Conservation (phyloP, 2,797 vertebrate genomes). For the Sardinella longiceps region DNA sequence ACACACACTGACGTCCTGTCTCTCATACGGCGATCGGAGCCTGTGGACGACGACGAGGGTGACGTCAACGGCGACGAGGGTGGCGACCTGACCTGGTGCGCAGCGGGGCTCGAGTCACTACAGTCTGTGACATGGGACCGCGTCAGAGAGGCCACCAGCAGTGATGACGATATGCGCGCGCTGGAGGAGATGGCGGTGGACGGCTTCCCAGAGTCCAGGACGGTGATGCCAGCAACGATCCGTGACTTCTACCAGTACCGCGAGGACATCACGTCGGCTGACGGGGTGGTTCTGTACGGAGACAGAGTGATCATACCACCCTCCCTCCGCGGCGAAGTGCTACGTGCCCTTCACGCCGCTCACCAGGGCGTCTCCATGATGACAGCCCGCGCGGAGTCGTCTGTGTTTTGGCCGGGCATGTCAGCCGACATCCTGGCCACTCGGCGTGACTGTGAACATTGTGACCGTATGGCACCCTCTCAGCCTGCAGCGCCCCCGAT, state of each 20-base stretch:
- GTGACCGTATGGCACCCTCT: no score
- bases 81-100: background rate
- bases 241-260: slow-evolving; percentile 1
- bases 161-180: background rate
- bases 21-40: background rate
- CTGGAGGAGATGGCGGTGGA: background rate
- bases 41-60: background rate
- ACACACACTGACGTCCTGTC: background rate
- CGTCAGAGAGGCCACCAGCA: slow-evolving; percentile 1
- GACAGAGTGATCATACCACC: slow-evolving; percentile 4
- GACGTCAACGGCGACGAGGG: no score
- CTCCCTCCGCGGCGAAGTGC: background rate
- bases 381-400: background rate
- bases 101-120: background rate
- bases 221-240: background rate
- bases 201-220: background rate
- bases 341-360: background rate
- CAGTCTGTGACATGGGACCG: background rate
- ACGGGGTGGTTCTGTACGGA: slow-evolving; percentile 1
- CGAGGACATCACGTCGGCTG: background rate
- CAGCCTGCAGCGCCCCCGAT: background rate
- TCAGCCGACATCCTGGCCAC: background rate
- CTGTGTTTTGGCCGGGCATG: background rate
- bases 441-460: background rate
- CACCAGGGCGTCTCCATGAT: background rate